Base-by-base conservation (phyloP, 2,113 vertebrate species). In the Salvelinus alpinus region DNA sequence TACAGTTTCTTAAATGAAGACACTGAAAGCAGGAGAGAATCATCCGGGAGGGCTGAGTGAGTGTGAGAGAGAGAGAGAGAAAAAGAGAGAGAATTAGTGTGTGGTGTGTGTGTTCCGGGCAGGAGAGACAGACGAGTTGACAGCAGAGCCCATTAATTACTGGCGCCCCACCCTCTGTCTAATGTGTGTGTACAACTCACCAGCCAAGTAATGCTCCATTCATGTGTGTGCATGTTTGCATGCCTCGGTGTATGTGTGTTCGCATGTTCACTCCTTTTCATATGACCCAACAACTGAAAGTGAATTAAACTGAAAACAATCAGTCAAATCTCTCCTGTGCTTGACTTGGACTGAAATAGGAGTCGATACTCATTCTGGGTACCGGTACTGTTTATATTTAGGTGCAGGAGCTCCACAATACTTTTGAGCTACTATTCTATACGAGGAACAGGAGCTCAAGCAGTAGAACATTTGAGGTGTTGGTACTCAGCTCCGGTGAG, bases 121-220 rank as follows among this genome's bases (percentile, higher is more conserved):
- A 18, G 6, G 20, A 48, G 38, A 90, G 90, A 88, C 89, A 84
- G 90, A 90, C 78, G 5, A 84, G 80, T 87, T 81, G 78, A 86
- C 72, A 27, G 78, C 84, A 80, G 78, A 88, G 86, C 89, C 89
- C 91, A 92, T 91, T 90, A 91, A 90, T 89, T 89, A 87, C 87
- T 91, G 88, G 88, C 51, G 91, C 91, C 91, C 90, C 90, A 91
- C 91, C 91, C 91, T 90, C 88, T 82, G 85, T 82, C 89, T 90
- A 90, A 90, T 91, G 86, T 90, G 20, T 20, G 13, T 34, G 66
- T 68, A 68, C 16, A 5, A 18, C 8, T 38, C 65, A 31, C 29
- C 18, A 25, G 31, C 18, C 27, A 2, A 67, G 65, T 18, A 81
- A 86, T 79, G 87, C 88, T 88, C 88, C 86, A 90, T 87, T 90